A percentile compares a stretch with the other conserved stretches of the same genome.
phyloP scores from a whole-genome alignment of 1,140 invertebrate genomes.

The Oedothorax gibbosus region DNA sequence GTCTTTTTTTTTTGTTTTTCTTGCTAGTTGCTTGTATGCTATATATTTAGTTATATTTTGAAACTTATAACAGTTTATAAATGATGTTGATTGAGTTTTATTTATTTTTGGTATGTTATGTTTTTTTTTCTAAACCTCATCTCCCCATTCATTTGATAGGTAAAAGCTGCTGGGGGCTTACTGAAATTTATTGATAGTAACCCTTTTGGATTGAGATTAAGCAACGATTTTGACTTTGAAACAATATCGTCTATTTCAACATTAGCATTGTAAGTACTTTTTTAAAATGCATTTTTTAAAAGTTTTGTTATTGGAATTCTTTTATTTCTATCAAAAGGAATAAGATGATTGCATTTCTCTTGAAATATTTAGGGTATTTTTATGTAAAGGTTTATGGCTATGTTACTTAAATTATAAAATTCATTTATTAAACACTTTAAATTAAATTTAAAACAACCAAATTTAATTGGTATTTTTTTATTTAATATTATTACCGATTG shows the following conservation, averaged over 20 bases:
- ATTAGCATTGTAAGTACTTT: conserved; percentile 75
- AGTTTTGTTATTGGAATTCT: conserved; percentile 12
- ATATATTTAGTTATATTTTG: too few species aligned
- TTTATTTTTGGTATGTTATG: background rate
- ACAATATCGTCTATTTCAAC: conserved; percentile 74
- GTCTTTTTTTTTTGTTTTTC: too few species aligned
- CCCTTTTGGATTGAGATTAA: conserved; percentile 73
- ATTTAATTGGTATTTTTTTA: too few species aligned
- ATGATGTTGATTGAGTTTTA: too few species aligned
- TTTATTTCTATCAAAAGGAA: conserved; percentile 2
- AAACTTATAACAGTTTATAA: too few species aligned
- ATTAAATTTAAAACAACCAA: too few species aligned
- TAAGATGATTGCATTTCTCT: background rate
- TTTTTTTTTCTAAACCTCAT: too few species aligned
- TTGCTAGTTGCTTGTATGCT: too few species aligned
- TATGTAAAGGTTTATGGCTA: background rate
- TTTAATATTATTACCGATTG: too few species aligned
- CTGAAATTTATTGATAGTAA: conserved; percentile 80
- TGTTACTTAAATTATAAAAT: too few species aligned
- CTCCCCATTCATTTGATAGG: too few species aligned
- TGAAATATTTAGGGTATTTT: background rate
- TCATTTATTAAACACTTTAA: too few species aligned
- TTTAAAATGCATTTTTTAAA: conserved; percentile 5
- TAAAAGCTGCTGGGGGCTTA: conserved; percentile 80
- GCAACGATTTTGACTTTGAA: conserved; percentile 68